Evolutionary conservation across 1,140 invertebrate species (phyloP), one percentile per base, ranked within the genome.

Genomic region (Sinella curviseta): DNA sequence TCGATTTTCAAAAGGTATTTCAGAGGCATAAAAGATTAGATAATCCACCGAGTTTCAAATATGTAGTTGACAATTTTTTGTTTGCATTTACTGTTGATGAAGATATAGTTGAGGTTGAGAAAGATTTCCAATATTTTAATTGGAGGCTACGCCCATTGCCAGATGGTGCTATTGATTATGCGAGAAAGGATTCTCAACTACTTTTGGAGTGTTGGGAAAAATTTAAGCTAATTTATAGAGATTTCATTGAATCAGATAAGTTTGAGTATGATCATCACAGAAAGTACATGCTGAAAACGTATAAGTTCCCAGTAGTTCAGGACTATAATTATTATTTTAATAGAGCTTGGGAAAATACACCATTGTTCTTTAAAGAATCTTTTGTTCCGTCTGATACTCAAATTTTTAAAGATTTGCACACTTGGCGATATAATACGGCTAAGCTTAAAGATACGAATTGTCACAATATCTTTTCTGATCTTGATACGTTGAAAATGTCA

Each of bases 1-100:
- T 70, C 14, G 65, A 70, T 70, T 70, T 70, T 33, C 65, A 60
- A 60, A 60, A 70, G 2, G 31, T 33, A 1, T 70, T 31, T 33
- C 26, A 70, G 24, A 31, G 1, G 4, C 31, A 8, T 33, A 8
- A 31, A 8, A 16, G 24, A 4, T 60, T 70, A 30, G 14, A 14
- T 16, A 12, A 70, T 17, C 4, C 2, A 2, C 65, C 65, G 2
- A 31, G 3, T 31, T 33, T 70, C 31, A 30, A 70, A 70, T 8
- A 30, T 8, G 65, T 33, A 31, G 65, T 70, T 17, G 24, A 70
- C 2, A 70, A 12, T 31, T 70, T 4, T 33, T 33, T 70, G 12
- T 8, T 4, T 30, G 39, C 8, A 48, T 48, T 20, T 48, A 48
- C 39, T 8, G 39, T 48, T 12, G 8, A 48, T 48, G 39, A 48